These are phyloP conservation scores for Corythoichthys haematopterus DNA, from an alignment of 2,113 vertebrate species.

Conservation along the genomic window DNA sequence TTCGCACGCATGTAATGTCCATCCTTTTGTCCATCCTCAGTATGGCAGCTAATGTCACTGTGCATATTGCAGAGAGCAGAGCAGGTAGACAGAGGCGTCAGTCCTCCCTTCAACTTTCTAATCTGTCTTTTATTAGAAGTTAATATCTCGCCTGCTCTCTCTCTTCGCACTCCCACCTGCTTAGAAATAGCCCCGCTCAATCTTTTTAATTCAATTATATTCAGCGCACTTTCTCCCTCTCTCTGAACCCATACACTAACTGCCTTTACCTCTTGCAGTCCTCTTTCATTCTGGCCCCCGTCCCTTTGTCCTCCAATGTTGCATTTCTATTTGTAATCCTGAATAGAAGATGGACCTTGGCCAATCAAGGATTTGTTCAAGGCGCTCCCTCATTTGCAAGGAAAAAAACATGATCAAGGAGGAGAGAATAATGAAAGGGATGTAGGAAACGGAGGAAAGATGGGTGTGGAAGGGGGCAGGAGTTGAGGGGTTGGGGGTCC, in stretches of 20 bases:
- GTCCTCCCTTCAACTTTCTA: constrained; percentile 68
- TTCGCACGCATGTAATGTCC: constrained; percentile 8
- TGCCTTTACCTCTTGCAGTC: constrained; percentile 29
- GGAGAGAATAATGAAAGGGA: constrained; percentile 41
- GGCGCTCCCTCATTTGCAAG: constrained; percentile 45
- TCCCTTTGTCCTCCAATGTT: constrained; percentile 68
- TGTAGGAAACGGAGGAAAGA: constrained; percentile 22
- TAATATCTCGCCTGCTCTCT: constrained; percentile 67
- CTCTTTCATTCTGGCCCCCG: constrained; percentile 42
- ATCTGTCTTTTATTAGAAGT: constrained; percentile 76
- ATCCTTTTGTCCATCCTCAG: constrained; percentile 16
- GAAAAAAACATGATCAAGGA: constrained; percentile 47
- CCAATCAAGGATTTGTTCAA: constrained; percentile 71
- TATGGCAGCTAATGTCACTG: constrained; percentile 57
- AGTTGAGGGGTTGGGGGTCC: constrained; percentile 56
- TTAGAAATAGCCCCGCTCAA: constrained; percentile 69
- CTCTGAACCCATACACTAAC: constrained; percentile 33
- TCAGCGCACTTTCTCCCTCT: constrained; percentile 49
- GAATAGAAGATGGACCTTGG: constrained; percentile 64
- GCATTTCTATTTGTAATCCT: constrained; percentile 65
- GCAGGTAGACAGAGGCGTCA: constrained; percentile 39
- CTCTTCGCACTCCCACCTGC: constrained; percentile 68
- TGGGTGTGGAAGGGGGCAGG: constrained; percentile 36
- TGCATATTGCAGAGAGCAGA: constrained; percentile 69
- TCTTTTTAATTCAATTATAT: constrained; percentile 74